Evolutionary conservation across 2,113 vertebrate genomes (phyloP), one percentile per base, ranked within the genome.

Genomic region (Muscicapa adusta): DNA sequence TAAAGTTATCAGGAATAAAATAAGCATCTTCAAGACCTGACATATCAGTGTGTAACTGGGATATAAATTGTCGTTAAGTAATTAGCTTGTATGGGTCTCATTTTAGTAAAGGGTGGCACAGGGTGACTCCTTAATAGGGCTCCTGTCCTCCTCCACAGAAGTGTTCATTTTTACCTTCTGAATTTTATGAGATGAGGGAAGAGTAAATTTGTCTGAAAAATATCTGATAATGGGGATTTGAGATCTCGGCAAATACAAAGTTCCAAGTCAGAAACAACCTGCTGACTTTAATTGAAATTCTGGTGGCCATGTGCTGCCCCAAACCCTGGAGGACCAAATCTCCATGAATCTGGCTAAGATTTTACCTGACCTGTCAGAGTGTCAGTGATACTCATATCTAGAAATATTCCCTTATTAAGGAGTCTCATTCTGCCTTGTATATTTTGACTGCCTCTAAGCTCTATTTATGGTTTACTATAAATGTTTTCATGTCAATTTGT

Each of bases 401-500:
- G 36, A 91, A 18, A 48, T 73, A 14, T 45, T 87, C 38, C 23
- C 29, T 66, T 92, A 72, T 83, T 67, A 76, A 72, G 66, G 73
- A 71, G 18, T 74, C 28, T 72, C n/a, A 38, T 85, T 76, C 61
- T 83, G 45, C 18, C 42, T 73, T 77, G 42, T 77, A 6, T 84
- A 42, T 85, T 93, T 95, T 85, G 26, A 36, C 38, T 76, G 57
- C 62, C 50, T 89, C 53, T 92, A 73, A 85, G 51, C 34, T 76
- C 10, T 43, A 58, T 80, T 92, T 94, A 70, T 92, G 26, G 48
- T 70, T 92, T 89, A 53, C 24, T 75, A 36, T 92, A 85, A 85
- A 33, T 45, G 24, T 86, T 95, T 77, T 78, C 57, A 68, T 42
- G 83, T 86, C 88, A 79, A 63, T 95, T 94, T 95, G 29, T 66